Conservation (phyloP, 2,888 invertebrate species). For the Blomia tropicalis region DNA sequence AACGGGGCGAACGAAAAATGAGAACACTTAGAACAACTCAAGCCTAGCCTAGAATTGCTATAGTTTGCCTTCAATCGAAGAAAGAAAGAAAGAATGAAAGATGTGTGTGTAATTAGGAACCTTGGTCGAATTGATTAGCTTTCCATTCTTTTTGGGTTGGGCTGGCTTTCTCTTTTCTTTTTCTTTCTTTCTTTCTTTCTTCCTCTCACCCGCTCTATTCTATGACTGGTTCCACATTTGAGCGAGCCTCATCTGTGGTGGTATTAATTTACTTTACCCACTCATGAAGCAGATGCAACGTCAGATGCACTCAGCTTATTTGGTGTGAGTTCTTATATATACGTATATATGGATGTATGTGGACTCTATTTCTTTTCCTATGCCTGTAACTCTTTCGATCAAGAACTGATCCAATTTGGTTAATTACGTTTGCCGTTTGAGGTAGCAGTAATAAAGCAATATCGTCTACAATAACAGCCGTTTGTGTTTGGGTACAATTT, state of each 20-base stretch:
- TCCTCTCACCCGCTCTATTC: too few species aligned
- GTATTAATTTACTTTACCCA: conserved; percentile 11
- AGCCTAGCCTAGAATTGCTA: too few species aligned
- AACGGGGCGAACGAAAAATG: too few species aligned
- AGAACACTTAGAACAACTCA: too few species aligned
- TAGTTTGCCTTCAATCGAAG: neutral
- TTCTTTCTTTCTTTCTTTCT: neutral
- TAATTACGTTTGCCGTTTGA: conserved; percentile 3
- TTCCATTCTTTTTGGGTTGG: too few species aligned
- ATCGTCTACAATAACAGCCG: neutral
- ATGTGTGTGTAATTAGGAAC: conserved; percentile 8
- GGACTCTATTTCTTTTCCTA: neutral
- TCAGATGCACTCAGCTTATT: neutral
- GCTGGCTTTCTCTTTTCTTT: neutral
- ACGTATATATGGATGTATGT: too few species aligned
- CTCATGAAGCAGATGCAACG: conserved; percentile 11
- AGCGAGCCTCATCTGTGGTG: neutral
- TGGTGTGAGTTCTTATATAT: neutral
- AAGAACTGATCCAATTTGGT: conserved; percentile 8
- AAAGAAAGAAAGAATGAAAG: too few species aligned
- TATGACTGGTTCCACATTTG: too few species aligned
- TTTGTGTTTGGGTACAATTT: neutral
- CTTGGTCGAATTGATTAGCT: conserved; percentile 3
- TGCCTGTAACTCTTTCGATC: conserved; percentile 1
- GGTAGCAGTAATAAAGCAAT: neutral